These are phyloP conservation scores for Crotophaga sulcirostris DNA, from an alignment of 2,113 vertebrate species.

Conservation along the genomic window DNA sequence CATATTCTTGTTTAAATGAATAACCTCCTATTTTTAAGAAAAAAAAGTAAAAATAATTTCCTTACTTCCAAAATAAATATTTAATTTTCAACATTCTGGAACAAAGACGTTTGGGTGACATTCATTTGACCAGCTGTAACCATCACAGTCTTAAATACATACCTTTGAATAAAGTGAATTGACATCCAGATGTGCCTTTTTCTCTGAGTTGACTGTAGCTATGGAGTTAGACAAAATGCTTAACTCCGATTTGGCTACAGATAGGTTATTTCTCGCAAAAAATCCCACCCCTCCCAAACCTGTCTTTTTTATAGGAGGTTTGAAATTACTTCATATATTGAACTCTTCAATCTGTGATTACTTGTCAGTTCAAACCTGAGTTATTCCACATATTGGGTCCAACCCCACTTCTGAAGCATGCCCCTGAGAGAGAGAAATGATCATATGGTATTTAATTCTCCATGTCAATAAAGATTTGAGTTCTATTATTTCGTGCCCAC, in stretches of 20 bases:
- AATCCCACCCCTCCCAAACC: neutral
- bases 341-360: slow-evolving; percentile 1
- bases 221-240: neutral
- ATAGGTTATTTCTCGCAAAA: neutral
- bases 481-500: neutral
- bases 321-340: slow-evolving; percentile 15
- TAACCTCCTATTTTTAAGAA: neutral
- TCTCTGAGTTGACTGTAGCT: neutral
- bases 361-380: neutral
- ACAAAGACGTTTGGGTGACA: neutral
- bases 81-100: neutral
- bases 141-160: neutral
- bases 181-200: neutral
- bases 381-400: neutral
- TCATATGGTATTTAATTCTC: neutral
- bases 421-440: neutral
- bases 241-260: neutral
- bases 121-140: neutral
- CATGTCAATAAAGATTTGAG: neutral
- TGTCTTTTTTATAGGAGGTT: neutral
- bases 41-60: neutral
- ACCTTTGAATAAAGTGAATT: neutral
- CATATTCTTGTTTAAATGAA: neutral
- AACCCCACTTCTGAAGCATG: neutral
- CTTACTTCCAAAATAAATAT: neutral